Conservation (phyloP, 2,888 invertebrate species). For the Apoderus coryli region DNA sequence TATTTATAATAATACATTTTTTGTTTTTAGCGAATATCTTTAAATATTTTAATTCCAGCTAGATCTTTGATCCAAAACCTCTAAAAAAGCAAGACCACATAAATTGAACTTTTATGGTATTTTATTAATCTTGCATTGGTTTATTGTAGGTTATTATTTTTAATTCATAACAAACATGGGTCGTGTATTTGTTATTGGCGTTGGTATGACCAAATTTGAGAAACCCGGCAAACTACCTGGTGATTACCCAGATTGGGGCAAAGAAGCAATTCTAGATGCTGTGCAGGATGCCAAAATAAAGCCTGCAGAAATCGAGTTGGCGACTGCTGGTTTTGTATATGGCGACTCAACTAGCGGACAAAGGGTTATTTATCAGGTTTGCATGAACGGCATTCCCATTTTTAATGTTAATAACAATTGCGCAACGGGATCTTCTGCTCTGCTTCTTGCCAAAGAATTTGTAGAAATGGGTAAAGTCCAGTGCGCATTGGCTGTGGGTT, state of each 20-base stretch:
- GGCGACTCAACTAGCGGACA: constrained; percentile 96
- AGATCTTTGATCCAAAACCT: too few species aligned
- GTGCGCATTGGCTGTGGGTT: constrained; percentile 85
- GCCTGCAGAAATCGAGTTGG: constrained; percentile 72
- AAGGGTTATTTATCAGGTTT: constrained; percentile 38
- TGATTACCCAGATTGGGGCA: constrained; percentile 92
- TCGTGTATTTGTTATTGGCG: constrained; percentile 79
- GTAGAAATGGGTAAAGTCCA: constrained; percentile 79
- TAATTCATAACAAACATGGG: constrained; percentile 25
- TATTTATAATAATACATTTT: too few species aligned
- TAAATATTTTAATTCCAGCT: too few species aligned
- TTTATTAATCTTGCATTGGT: too few species aligned
- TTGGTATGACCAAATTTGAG: constrained; percentile 97
- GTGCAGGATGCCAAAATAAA: constrained; percentile 66
- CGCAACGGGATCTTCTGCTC: constrained; percentile 88
- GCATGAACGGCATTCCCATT: constrained; percentile 68
- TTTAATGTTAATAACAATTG: constrained; percentile 99
- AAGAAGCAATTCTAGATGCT: constrained; percentile 83
- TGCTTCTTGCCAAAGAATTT: constrained; percentile 81
- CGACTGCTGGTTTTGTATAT: constrained; percentile 85
- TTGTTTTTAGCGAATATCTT: too few species aligned
- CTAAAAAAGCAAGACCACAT: too few species aligned
- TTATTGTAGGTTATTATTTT: too few species aligned
- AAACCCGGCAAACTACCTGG: constrained; percentile 73
- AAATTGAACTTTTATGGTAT: too few species aligned